Evolutionary conservation across 2,888 invertebrate genomes (phyloP).

Genomic region (Epistrophe grossulariae): DNA sequence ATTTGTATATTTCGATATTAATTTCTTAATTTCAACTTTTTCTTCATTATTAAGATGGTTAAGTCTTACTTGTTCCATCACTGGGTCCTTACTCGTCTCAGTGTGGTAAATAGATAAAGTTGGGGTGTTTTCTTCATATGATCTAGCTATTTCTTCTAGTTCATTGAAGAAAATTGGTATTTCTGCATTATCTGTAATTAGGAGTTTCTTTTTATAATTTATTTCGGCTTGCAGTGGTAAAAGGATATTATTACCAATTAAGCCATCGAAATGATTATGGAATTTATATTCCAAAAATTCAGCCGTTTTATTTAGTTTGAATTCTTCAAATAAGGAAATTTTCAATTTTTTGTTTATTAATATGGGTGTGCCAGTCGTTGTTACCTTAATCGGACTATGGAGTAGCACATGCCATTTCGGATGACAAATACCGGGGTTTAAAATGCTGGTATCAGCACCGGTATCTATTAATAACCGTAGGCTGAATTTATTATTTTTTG

Average conservation of each 20-base stretch:
- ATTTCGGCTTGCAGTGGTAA: too few species aligned
- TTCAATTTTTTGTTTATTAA: neutral
- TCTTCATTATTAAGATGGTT: neutral
- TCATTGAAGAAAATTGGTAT: too few species aligned
- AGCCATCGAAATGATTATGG: neutral
- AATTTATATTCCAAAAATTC: neutral
- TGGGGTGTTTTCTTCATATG: too few species aligned
- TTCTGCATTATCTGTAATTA: too few species aligned
- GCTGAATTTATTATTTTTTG: neutral
- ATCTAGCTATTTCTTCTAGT: too few species aligned
- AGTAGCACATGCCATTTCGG: too few species aligned
- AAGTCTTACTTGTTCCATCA: neutral
- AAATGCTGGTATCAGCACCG: too few species aligned
- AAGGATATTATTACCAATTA: neutral
- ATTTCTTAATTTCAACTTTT: neutral
- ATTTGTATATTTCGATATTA: neutral
- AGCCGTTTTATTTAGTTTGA: neutral
- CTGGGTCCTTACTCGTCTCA: slow-evolving; percentile 6
- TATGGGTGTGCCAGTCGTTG: neutral
- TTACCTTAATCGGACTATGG: too few species aligned
- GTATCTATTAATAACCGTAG: too few species aligned
- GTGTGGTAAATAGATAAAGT: too few species aligned
- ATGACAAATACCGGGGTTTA: too few species aligned
- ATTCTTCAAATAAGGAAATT: neutral
- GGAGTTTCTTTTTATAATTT: too few species aligned